Evolutionary conservation across 2,888 invertebrate species (phyloP), one percentile per base, ranked within the genome.

Genomic region (Troides helena): DNA sequence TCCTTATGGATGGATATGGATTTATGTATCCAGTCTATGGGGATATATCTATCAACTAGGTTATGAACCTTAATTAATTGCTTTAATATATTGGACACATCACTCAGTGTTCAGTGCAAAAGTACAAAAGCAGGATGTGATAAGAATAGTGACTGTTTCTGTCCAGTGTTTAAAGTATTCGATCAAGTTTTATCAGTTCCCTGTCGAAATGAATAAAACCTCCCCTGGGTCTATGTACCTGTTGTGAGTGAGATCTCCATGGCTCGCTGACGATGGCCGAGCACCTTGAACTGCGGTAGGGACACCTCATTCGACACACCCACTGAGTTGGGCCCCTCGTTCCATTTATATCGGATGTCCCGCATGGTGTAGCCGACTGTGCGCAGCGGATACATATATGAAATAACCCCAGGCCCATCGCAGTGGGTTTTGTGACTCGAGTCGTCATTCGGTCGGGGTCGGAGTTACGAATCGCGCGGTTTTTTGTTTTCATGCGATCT

Each of bases 301-400:
- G 98, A 97, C 93, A 98, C 98, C 94, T 98, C 98, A 93, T 96
- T 96, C 94, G 97, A 97, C 89, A 98, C 97, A 93, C 97, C 98
- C 93, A 98, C 98, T 91, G 98, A 97, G 94, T 97, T 96, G 85
- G 96, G 96, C 82, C 97, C 97, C 93, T 98, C 97, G 94, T 97
- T 97, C 98, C 98, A 98, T 93, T 97, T 97, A 96, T 98, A 98
- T 88, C 97, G 96, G 95, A 98, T 98, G 95, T 98, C 98, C 94
- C 97, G 95, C 97, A 98, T 98, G 93, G 98, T 98, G 96, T 98
- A 98, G 95, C 98, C 98, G 95, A 98, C 98, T 98, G 95, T 93
- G 86, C 86, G 89, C 88, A 89, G 89, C 90, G 89, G 87, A 91
- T 79, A 90, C 87, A 90, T 86, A 88, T 79, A 89, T 90, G 87